These are phyloP conservation scores for Chromoteleia sp. DNA, from an alignment of 2,888 invertebrate genomes.

Conservation along the genomic window DNA sequence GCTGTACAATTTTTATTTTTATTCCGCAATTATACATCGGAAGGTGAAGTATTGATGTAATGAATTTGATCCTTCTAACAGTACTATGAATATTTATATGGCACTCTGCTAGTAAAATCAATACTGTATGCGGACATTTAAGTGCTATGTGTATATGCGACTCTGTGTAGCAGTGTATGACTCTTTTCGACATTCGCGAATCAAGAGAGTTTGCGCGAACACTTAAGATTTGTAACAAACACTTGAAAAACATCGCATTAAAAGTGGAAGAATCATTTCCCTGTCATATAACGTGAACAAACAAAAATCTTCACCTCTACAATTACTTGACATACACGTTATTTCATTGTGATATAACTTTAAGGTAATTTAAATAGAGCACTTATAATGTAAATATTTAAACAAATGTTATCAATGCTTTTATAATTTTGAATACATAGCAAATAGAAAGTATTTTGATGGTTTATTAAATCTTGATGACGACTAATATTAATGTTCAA, in stretches of 20 bases:
- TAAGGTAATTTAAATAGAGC: not conserved
- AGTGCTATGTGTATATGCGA: conserved; percentile 44
- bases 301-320: conserved; percentile 43
- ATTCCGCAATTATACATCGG: not conserved
- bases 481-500: too few relatives aligned
- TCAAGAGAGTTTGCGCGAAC: conserved; percentile 57
- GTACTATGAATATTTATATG: conserved; percentile 82
- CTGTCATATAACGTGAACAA: conserved; percentile 45
- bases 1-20: not conserved
- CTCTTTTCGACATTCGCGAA: conserved; percentile 56
- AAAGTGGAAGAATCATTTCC: conserved; percentile 45
- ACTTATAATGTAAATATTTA: too few relatives aligned
- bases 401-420: too few relatives aligned
- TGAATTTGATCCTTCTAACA: conserved; percentile 77
- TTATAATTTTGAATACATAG: too few relatives aligned
- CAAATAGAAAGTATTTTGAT: too few relatives aligned
- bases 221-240: conserved; percentile 60
- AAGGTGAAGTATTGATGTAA: conserved; percentile 72
- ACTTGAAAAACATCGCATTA: conserved; percentile 49
- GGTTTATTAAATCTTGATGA: too few relatives aligned
- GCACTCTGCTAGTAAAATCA: conserved; percentile 77
- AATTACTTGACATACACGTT: conserved; percentile 21
- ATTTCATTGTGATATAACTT: conserved; percentile 8
- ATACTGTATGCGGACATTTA: conserved; percentile 69
- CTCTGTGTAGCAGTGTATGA: conserved; percentile 39